phyloP scores from a whole-genome alignment of 2,888 invertebrate genomes.

The Leptarthrus brevirostris region DNA sequence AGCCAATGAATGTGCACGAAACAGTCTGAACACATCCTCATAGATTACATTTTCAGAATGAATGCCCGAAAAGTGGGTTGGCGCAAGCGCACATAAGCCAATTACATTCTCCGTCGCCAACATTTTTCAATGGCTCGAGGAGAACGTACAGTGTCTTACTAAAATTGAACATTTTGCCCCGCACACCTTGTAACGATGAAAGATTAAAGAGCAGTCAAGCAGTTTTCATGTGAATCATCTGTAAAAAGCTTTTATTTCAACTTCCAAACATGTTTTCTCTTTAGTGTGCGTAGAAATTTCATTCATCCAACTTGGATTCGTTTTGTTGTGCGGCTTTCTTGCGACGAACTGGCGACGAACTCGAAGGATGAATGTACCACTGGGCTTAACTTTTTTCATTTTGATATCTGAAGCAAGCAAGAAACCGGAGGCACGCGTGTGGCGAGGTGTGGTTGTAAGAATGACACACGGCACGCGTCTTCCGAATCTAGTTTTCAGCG shows the following conservation, averaged over 20 bases:
- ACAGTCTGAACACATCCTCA: conserved; percentile 23
- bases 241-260: no score
- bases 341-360: neutral
- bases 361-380: no score
- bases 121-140: conserved; percentile 15
- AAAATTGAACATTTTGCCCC: neutral
- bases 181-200: conserved; percentile 13
- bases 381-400: conserved; percentile 18
- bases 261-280: neutral
- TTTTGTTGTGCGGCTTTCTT: neutral
- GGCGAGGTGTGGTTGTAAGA: conserved; percentile 39
- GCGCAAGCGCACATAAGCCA: conserved; percentile 66
- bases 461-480: conserved; percentile 54
- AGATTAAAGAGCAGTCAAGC: conserved; percentile 21
- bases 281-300: conserved; percentile 4
- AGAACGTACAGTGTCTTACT: conserved; percentile 37
- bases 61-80: conserved; percentile 57
- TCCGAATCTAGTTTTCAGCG: conserved; percentile 36
- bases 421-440: conserved; percentile 42
- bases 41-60: neutral
- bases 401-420: neutral
- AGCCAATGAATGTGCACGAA: conserved; percentile 52
- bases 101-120: conserved; percentile 59
- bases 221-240: no score
- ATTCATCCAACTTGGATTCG: conserved; percentile 15